phyloP scores from a whole-genome alignment of 2,888 invertebrate species.

The Villa cingulata region DNA sequence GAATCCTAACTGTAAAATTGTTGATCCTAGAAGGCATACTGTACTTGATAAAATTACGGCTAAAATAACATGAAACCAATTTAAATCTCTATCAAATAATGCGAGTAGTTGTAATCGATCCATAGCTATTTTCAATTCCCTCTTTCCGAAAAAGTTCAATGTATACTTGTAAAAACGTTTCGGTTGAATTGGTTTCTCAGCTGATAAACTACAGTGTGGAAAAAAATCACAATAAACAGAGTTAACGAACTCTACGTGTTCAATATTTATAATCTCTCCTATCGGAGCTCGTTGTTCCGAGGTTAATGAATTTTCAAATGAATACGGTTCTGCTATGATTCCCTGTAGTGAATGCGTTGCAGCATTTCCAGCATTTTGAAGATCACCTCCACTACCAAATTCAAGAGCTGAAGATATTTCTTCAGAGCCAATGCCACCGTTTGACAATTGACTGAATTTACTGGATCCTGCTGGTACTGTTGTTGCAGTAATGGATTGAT shows the following conservation, averaged over 20 bases:
- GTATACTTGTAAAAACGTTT: slow-evolving; percentile 36
- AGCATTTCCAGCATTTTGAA: slow-evolving; percentile 1
- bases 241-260: slow-evolving; percentile 24
- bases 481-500: background rate
- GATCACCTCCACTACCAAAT: slow-evolving; percentile 4
- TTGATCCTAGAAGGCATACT: slow-evolving; percentile 75
- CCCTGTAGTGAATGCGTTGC: slow-evolving; percentile 8
- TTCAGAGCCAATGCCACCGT: background rate
- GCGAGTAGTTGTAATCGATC: slow-evolving; percentile 86
- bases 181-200: slow-evolving; percentile 28
- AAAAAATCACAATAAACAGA: slow-evolving; percentile 31
- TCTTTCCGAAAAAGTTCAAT: slow-evolving; percentile 27
- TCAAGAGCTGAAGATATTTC: slow-evolving; percentile 9
- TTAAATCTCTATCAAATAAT: slow-evolving; percentile 78
- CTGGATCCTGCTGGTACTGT: background rate
- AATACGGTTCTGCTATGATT: slow-evolving; percentile 12
- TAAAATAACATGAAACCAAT: slow-evolving; percentile 58
- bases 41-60: slow-evolving; percentile 70
- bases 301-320: slow-evolving; percentile 13
- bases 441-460: background rate
- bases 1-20: slow-evolving; percentile 68
- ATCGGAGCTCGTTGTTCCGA: slow-evolving; percentile 8
- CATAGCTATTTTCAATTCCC: slow-evolving; percentile 62
- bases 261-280: slow-evolving; percentile 25
- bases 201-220: slow-evolving; percentile 28